A percentile compares a stretch with the other conserved stretches of the same genome.
phyloP scores from a whole-genome alignment of 35 echinoderm and acorn worm species.

The Chiridota heheva region DNA sequence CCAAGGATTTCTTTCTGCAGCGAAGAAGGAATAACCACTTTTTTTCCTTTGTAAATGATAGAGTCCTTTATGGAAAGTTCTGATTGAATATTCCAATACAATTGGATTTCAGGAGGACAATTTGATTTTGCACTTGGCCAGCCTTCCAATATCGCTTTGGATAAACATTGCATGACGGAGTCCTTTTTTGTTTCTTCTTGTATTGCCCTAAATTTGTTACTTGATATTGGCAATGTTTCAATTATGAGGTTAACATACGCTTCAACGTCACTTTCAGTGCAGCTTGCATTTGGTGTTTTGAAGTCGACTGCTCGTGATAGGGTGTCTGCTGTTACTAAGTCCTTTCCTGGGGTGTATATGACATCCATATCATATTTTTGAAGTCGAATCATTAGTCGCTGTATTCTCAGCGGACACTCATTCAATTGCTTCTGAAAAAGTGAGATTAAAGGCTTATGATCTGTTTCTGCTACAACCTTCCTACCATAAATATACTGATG shows the following conservation, averaged over 20 bases:
- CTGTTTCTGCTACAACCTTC: slow-evolving; percentile 50
- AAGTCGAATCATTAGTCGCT: slow-evolving; percentile 44
- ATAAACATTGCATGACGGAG: slow-evolving; percentile 1
- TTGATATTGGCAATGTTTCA: slow-evolving; percentile 15
- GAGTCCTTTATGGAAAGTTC: slow-evolving; percentile 47
- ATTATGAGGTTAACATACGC: slow-evolving; percentile 53
- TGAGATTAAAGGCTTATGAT: slow-evolving; percentile 59
- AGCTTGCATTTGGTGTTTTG: not conserved
- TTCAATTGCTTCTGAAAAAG: slow-evolving; percentile 55
- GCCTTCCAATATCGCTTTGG: slow-evolving; percentile 7
- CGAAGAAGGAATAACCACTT: no score
- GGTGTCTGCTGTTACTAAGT: slow-evolving; percentile 44
- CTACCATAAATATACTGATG: slow-evolving; percentile 65
- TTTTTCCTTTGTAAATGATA: slow-evolving; percentile 65
- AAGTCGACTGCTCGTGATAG: slow-evolving; percentile 47
- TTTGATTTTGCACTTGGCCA: slow-evolving; percentile 39
- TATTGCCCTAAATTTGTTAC: slow-evolving; percentile 25
- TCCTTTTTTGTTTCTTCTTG: slow-evolving; percentile 25
- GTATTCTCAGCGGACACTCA: slow-evolving; percentile 41
- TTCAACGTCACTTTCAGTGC: slow-evolving; percentile 40
- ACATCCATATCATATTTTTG: slow-evolving; percentile 64
- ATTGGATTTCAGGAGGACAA: not conserved
- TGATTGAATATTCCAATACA: slow-evolving; percentile 46
- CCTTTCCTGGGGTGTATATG: slow-evolving; percentile 52
- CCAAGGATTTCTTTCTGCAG: no score